Base-by-base conservation (phyloP, 2,113 vertebrate genomes). In the Seriola quinqueradiata region DNA sequence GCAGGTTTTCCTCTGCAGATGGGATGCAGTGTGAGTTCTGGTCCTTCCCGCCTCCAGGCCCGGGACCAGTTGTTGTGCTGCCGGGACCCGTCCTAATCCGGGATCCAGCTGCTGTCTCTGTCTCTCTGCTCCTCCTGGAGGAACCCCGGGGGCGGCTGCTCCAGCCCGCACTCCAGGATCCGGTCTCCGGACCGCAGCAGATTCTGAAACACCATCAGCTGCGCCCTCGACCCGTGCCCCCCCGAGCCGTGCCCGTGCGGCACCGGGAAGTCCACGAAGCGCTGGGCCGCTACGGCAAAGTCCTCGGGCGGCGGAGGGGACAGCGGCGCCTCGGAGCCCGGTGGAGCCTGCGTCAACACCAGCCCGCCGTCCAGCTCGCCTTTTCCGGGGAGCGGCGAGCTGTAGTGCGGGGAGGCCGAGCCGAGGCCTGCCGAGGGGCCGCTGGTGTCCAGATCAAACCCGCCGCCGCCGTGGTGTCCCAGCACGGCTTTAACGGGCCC, bases 131-230 rank as follows among this genome's bases (percentile, higher is more conserved):
- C 89, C 64, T 82, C 87, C 81, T 85, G 87, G 4, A 90, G 77
- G 58, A 89, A 88, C 19, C 77, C 81, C 3, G 72, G 75, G 25
- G 86, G 77, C 12, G 82, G 82, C 64, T 85, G 87, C 70, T 90
- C 84, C 72, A 87, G 12, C 1, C 94, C 92, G 42, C 92, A 94
- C 77, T 95, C 94, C 82, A 87, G 42, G 61, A 87, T 81, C 77
- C 80, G 82, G 67, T 95, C 94, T 3, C 93, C 95, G 55, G 93
- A 91, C 67, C 94, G 92, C 67, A 95, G 94, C 85, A 96, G 92
- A 84, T 96, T 96, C 90, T 97, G 95, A 85, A 97, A 96, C 52
- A 97, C 96, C 96, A 97, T 95, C 82, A 97, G 95, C 93, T 96
- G 95, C 32, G 95, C 96, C 76, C 84, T 83, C 1, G 85, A 93